Base-by-base conservation (phyloP, 2,797 vertebrate species). In the Spinus olivaceus region DNA sequence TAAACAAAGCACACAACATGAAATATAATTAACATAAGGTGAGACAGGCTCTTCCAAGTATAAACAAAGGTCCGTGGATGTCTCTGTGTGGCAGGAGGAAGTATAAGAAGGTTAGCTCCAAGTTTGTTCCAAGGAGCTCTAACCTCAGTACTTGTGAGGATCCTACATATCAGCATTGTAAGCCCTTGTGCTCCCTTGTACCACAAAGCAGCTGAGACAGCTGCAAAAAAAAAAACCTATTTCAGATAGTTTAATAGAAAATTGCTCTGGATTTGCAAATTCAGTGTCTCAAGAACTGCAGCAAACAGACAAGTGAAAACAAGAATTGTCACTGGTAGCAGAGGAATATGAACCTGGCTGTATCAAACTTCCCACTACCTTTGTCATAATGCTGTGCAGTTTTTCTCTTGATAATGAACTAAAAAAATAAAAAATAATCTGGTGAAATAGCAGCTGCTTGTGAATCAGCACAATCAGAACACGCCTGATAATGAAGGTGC, bases 1-100 rank as follows among this genome's bases (percentile, higher is more conserved):
- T 71, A 87, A 79, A 92, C 65, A 94, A 95, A 93, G 89, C 90
- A 97, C 41, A 87, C 54, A 95, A 32, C 14, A n/a, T 81, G n/a
- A 61, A 92, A 77, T 61, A 42, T 8, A 80, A 49, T 56, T 87
- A 64, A 80, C 32, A 53, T 46, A 50, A 71, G 11, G 30, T 28
- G 21, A 85, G 33, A 80, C 8, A 49, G 37, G 22, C 32, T 76
- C 19, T 65, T 87, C 20, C 33, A 70, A 56, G 8, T 24, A 80
- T 24, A 85, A 70, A 63, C 15, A 74, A 66, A 84, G 27, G 30
- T 53, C 27, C 61, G 35, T 39, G 10, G 63, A 15, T 42, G 3
- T 49, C 63, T 59, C 37, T 84, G 19, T 50, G 37, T 18, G 18
- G 10, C 18, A 59, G 5, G 3, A 84, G 5, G 13, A 77, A 85